Conservation (phyloP, 2,797 vertebrate species). For the Peromyscus melanophrys region DNA sequence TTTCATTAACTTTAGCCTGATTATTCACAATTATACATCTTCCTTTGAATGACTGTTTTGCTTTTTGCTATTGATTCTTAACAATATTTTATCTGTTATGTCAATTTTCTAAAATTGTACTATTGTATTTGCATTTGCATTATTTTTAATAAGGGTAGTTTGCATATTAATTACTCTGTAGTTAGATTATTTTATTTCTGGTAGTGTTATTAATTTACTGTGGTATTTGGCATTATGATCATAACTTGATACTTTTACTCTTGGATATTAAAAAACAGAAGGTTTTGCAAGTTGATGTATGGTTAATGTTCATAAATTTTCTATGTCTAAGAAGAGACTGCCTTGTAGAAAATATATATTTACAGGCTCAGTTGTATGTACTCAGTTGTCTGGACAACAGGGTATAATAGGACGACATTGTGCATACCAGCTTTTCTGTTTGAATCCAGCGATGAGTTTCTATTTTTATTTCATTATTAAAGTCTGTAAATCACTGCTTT, state of each 20-base stretch:
- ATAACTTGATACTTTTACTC: background rate
- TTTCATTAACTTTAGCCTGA: background rate
- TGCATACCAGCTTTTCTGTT: background rate
- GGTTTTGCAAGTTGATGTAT: background rate
- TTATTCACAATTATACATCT: background rate
- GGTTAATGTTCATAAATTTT: background rate
- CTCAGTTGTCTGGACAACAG: background rate
- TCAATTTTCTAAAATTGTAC: background rate
- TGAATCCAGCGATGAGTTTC: background rate
- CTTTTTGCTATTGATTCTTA: background rate
- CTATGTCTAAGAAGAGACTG: background rate
- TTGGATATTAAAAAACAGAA: background rate
- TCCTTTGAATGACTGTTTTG: background rate
- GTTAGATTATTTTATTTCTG: background rate
- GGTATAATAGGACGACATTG: background rate
- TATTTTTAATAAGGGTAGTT: background rate
- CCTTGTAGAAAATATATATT: background rate
- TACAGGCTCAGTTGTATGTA: background rate
- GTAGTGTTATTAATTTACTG: background rate
- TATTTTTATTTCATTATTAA: background rate
- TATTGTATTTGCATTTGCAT: background rate
- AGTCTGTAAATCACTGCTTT: background rate
- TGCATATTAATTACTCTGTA: background rate
- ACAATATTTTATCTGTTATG: slow-evolving; percentile 17
- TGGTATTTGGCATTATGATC: background rate